Evolutionary conservation across 2,797 vertebrate genomes (phyloP).

Genomic region (Cryptoprocta ferox): DNA sequence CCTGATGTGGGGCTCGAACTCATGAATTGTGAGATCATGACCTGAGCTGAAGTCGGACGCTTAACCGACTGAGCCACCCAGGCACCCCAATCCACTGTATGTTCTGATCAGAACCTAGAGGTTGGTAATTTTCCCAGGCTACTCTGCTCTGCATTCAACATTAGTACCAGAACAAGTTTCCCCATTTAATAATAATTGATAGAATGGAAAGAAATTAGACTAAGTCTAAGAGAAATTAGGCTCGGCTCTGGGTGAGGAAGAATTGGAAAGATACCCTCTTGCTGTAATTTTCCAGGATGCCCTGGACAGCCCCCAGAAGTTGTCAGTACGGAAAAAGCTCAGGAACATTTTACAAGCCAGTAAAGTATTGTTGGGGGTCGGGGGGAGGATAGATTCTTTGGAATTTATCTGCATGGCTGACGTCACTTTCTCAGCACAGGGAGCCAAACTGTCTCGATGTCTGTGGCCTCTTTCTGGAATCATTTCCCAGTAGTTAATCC

Average conservation of each 20-base stretch:
- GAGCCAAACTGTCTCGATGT: constrained; percentile 65
- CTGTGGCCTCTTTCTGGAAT: constrained; percentile 53
- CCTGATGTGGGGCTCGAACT: too few relatives aligned
- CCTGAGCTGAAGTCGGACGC: too few relatives aligned
- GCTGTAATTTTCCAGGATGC: constrained; percentile 70
- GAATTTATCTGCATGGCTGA: constrained; percentile 75
- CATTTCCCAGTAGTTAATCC: constrained; percentile 53
- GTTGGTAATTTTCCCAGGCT: neutral
- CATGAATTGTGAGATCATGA: too few relatives aligned
- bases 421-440: constrained; percentile 50
- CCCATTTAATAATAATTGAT: neutral
- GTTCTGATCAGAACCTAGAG: neutral
- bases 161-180: neutral
- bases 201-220: constrained; percentile 39
- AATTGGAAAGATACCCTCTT: constrained; percentile 19
- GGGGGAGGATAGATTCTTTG: constrained; percentile 54
- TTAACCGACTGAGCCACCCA: too few relatives aligned
- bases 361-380: constrained; percentile 56
- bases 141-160: neutral
- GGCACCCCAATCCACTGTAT: neutral
- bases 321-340: constrained; percentile 57
- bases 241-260: constrained; percentile 33
- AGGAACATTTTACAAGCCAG: constrained; percentile 71
- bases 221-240: constrained; percentile 27
- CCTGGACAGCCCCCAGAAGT: constrained; percentile 55